Evolutionary conservation across 2,797 vertebrate species (phyloP).

Genomic region (Masticophis lateralis): DNA sequence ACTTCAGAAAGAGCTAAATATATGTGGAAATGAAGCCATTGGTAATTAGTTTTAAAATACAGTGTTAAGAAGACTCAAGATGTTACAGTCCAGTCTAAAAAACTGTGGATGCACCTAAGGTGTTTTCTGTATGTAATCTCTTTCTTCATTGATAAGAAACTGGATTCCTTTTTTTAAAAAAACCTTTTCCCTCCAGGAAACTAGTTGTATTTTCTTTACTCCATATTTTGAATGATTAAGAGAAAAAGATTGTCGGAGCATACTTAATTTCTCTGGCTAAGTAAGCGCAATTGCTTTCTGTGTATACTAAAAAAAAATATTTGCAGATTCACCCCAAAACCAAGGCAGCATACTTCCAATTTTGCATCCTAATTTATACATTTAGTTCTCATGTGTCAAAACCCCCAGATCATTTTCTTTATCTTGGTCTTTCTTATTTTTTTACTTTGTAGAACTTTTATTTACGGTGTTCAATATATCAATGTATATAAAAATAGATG

Average conservation of each 20-base stretch:
- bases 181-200: neutral
- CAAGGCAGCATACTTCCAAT: constrained; percentile 31
- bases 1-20: neutral
- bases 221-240: neutral
- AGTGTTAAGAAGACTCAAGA: neutral
- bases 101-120: neutral
- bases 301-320: neutral
- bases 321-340: constrained; percentile 43
- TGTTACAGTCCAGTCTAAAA: neutral
- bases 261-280: neutral
- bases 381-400: constrained; percentile 50
- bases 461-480: constrained; percentile 20
- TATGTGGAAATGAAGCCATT: neutral
- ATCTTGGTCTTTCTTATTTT: constrained; percentile 37
- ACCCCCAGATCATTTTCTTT: neutral
- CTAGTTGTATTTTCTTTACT: neutral
- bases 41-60: neutral
- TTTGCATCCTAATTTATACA: constrained; percentile 59
- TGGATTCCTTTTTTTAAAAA: neutral
- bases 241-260: neutral
- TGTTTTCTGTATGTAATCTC: constrained; percentile 20
- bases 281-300: neutral
- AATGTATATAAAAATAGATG: constrained; percentile 51
- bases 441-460: constrained; percentile 50
- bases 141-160: neutral